Evolutionary conservation across 2,113 vertebrate genomes (phyloP).

Genomic region (Syrrhaptes paradoxus): DNA sequence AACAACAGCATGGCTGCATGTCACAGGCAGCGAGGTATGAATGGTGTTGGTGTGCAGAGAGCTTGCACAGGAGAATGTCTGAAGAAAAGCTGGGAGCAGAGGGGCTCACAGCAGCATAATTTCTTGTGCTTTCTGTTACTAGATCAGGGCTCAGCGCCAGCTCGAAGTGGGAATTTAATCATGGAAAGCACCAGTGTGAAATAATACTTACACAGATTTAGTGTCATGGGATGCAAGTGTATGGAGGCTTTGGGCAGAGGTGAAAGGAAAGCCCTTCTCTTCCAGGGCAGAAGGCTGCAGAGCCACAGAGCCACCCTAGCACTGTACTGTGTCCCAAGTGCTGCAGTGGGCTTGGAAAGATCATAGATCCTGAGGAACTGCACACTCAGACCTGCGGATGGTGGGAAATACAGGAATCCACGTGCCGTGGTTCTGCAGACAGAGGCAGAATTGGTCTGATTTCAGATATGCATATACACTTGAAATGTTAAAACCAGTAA

Average conservation of each 20-base stretch:
- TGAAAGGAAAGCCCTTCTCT: background rate
- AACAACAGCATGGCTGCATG: background rate
- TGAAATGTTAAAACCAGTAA: background rate
- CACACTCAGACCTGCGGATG: background rate
- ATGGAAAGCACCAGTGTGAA: background rate
- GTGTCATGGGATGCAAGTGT: rapidly evolving
- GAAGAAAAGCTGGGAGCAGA: background rate
- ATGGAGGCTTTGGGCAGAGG: background rate
- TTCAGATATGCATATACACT: background rate
- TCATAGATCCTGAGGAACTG: background rate
- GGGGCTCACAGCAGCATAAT: rapidly evolving
- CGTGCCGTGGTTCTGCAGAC: rapidly evolving
- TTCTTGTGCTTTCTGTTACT: background rate
- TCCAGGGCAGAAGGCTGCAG: background rate
- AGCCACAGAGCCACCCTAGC: background rate
- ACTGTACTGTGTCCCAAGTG: background rate
- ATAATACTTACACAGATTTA: background rate
- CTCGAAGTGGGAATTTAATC: background rate
- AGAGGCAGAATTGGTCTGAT: background rate
- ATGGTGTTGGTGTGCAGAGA: background rate
- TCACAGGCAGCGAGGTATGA: background rate
- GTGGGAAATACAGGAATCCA: background rate
- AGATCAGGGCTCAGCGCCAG: background rate
- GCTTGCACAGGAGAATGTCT: background rate
- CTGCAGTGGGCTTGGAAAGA: background rate